These are phyloP conservation scores for Nephotettix cincticeps DNA, from an alignment of 1,140 invertebrate genomes.

Conservation along the genomic window DNA sequence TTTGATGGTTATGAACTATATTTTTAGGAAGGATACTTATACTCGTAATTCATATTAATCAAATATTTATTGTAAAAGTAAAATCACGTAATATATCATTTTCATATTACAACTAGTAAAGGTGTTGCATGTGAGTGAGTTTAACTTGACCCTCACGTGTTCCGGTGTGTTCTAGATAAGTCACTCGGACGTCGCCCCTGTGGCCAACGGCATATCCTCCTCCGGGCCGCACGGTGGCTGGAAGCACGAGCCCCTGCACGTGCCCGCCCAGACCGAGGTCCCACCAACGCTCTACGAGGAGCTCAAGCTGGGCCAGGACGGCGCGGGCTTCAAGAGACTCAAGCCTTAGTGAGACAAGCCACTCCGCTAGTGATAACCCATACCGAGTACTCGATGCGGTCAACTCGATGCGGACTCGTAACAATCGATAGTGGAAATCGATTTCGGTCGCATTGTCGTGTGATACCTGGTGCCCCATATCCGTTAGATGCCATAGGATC, in stretches of 20 bases:
- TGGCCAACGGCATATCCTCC: constrained; percentile 43
- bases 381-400: not conserved
- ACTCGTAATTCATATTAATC: too few relatives aligned
- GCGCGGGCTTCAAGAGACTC: constrained; percentile 74
- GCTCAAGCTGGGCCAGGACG: constrained; percentile 73
- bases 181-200: constrained; percentile 25
- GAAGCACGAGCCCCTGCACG: constrained; percentile 57
- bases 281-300: constrained; percentile 75
- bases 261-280: constrained; percentile 58
- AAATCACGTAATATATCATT: too few relatives aligned
- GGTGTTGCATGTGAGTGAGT: too few relatives aligned
- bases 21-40: too few relatives aligned
- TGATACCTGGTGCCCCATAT: not conserved
- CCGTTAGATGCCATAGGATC: not conserved
- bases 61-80: too few relatives aligned
- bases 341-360: constrained; percentile 50
- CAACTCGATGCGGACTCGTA: not conserved
- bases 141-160: too few relatives aligned
- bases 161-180: constrained; percentile 32
- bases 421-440: not conserved
- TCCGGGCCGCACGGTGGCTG: constrained; percentile 49
- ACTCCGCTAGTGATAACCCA: not conserved
- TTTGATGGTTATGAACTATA: too few relatives aligned
- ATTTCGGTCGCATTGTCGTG: not conserved
- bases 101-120: too few relatives aligned